Base-by-base conservation (phyloP, 2,113 vertebrate species). In the Hylia prasina region DNA sequence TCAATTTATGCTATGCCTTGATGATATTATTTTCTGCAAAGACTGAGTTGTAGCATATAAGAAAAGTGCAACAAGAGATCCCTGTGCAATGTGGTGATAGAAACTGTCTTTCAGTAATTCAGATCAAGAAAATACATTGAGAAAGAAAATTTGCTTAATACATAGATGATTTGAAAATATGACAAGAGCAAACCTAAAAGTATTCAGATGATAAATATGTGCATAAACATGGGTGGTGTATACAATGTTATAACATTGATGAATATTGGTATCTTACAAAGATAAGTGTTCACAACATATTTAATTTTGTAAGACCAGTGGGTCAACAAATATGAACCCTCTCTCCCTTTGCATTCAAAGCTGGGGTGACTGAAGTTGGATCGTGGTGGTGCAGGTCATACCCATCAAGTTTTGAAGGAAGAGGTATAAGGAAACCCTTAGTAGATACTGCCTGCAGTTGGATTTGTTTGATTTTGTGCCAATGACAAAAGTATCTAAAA, bases 31-130 rank as follows among this genome's bases (percentile, higher is more conserved):
- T 35, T 48, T 56, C 27, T 57, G 16, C 28, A 63, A 31, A 54
- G 14, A 20, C 19, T 72, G 31, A 79, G 17, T 15, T 45, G 14
- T 19, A 73, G 21, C 8, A 10, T n/a, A 42, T 3, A 53, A 7
- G 37, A 90, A 76, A 76, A 42, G 1, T 39, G 44, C 30, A 66
- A 16, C 25, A 57, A 40, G 18, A 37, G 13, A 37, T 72, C 47
- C 3, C 40, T 72, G 6, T 48, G 37, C 7, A 11, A 9, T 1
- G 1, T 23, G 54, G 7, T 2, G 7, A 47, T 15, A 70, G 25
- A 58, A 70, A 50, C 4, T 73, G 17, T 9, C 2, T 54, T 87
- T 64, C 22, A 64, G 15, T 35, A 69, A 73, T 7, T 12, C 31
- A 69, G 28, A 31, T 30, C 22, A 76, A 28, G 18, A 33, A 11